Evolutionary conservation across 2,113 vertebrate species (phyloP).

Genomic region (Piliocolobus tephrosceles): DNA sequence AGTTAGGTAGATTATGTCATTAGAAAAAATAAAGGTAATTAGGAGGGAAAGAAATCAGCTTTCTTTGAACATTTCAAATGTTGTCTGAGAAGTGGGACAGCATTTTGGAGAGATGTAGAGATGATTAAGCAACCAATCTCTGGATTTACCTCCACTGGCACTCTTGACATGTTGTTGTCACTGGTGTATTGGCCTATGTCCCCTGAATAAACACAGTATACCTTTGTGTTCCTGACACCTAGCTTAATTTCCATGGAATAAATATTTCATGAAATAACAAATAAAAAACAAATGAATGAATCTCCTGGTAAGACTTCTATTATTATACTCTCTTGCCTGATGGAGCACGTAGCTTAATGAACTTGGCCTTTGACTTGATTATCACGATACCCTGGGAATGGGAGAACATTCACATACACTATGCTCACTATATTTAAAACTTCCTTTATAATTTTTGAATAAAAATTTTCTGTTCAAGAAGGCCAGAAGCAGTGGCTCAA

Average conservation of each 20-base stretch:
- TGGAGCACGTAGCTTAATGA: background rate
- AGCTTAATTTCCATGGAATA: background rate
- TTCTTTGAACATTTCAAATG: background rate
- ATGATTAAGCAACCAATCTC: background rate
- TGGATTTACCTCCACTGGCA: background rate
- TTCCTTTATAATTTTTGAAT: background rate
- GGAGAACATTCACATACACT: background rate
- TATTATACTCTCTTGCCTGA: background rate
- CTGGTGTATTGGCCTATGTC: background rate
- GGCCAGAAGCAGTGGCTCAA: too few relatives aligned
- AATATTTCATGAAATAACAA: background rate
- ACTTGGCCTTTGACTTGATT: background rate
- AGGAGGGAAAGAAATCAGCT: background rate
- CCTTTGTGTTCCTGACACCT: background rate
- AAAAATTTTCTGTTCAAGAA: background rate
- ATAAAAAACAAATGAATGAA: conserved; percentile 1
- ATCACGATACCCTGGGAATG: background rate
- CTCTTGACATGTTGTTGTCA: background rate
- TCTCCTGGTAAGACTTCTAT: background rate
- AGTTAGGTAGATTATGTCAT: background rate
- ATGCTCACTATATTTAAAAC: background rate
- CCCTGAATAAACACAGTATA: background rate
- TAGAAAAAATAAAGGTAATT: background rate
- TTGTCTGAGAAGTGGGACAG: background rate
- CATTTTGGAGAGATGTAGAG: background rate